Evolutionary conservation across 2,113 vertebrate species (phyloP).

Genomic region (Rallus limicola): DNA sequence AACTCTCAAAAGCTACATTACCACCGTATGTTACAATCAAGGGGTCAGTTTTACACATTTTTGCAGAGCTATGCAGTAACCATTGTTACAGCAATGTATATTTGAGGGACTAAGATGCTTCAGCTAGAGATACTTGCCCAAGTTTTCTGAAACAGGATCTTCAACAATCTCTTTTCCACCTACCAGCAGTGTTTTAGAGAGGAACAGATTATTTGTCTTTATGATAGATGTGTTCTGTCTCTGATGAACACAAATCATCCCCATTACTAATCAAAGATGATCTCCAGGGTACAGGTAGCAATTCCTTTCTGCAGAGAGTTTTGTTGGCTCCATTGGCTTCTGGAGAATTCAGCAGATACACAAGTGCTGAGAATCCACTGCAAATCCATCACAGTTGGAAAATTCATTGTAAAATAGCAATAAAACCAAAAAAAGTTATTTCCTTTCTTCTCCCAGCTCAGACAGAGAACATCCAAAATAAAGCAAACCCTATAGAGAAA

Average conservation of each 20-base stretch:
- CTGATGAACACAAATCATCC: neutral
- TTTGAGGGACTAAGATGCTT: neutral
- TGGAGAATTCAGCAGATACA: neutral
- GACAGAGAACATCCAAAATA: neutral
- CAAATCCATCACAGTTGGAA: neutral
- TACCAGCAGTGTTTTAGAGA: neutral
- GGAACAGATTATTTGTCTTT: neutral
- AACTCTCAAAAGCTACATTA: neutral
- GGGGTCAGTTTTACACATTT: neutral
- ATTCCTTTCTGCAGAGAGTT: neutral
- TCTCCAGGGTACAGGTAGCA: neutral
- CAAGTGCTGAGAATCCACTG: neutral
- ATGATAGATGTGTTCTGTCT: neutral
- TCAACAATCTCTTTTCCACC: neutral
- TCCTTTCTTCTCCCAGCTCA: neutral
- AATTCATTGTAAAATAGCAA: neutral
- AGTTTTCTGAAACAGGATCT: neutral
- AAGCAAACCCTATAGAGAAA: neutral
- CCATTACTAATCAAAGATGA: neutral
- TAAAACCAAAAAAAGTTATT: neutral
- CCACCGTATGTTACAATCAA: neutral
- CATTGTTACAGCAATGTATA: neutral
- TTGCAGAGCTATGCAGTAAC: neutral
- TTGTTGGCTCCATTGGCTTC: neutral
- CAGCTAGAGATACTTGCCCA: neutral